Evolutionary conservation across 1,140 invertebrate species (phyloP).

Genomic region (Reticulitermes speratus): DNA sequence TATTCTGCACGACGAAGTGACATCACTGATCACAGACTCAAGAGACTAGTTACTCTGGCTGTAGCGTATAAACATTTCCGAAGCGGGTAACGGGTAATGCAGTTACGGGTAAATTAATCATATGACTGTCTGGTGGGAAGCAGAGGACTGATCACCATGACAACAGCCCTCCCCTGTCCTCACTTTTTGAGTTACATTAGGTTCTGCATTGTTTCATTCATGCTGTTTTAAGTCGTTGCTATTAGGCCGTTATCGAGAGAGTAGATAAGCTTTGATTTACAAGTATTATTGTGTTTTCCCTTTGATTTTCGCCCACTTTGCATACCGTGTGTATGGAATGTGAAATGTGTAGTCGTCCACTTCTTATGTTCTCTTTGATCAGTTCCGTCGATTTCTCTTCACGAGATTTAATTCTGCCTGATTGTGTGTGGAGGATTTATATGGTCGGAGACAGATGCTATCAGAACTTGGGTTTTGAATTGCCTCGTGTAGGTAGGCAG

Average conservation of each 20-base stretch:
- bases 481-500: not conserved
- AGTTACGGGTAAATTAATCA: not conserved
- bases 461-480: not conserved
- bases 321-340: not conserved
- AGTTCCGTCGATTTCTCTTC: not conserved
- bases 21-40: not conserved
- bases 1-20: not conserved
- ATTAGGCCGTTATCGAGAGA: slow-evolving; percentile 10
- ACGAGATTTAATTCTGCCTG: not conserved
- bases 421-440: not conserved
- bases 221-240: not conserved
- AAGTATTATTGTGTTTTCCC: not conserved
- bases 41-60: not conserved
- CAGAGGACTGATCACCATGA: not conserved
- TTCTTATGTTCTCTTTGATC: not conserved
- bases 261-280: not conserved
- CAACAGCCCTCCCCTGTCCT: not conserved
- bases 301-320: not conserved
- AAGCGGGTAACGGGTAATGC: not conserved
- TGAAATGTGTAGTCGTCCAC: not conserved
- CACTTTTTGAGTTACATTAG: not conserved
- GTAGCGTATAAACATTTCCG: not conserved
- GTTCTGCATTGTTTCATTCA: not conserved
- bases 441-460: not conserved
- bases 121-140: not conserved